Evolutionary conservation across 2,888 invertebrate genomes (phyloP).

Genomic region (Anoplius nigerrimus): DNA sequence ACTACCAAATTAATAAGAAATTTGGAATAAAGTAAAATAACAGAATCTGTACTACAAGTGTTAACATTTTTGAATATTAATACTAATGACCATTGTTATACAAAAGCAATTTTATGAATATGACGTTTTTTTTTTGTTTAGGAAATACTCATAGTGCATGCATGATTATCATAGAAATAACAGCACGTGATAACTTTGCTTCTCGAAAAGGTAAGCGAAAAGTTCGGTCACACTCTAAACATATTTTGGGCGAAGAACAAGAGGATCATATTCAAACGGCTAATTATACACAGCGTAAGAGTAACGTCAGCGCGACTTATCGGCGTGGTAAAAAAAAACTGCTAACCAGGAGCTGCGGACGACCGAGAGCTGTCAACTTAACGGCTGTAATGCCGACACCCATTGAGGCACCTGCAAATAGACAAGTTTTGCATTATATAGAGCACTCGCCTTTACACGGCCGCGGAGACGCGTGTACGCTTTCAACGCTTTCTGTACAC

Average conservation of each 20-base stretch:
- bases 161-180: too few relatives aligned
- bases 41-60: too few relatives aligned
- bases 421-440: not conserved
- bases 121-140: too few relatives aligned
- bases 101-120: too few relatives aligned
- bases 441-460: not conserved
- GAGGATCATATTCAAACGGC: not conserved
- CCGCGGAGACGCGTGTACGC: not conserved
- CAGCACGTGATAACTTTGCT: too few relatives aligned
- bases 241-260: not conserved
- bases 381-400: conserved; percentile 98
- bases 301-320: not conserved
- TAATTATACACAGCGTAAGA: conserved; percentile 15
- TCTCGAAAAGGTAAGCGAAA: too few relatives aligned
- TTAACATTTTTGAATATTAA: too few relatives aligned
- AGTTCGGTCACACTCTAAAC: not conserved
- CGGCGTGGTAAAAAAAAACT: conserved; percentile 26
- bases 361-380: conserved; percentile 97
- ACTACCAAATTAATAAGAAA: too few relatives aligned
- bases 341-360: conserved; percentile 96
- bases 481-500: not conserved
- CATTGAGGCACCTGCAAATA: conserved; percentile 86
- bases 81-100: too few relatives aligned
- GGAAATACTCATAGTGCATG: too few relatives aligned
- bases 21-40: too few relatives aligned